These are phyloP conservation scores for Sceloporus undulatus DNA, from an alignment of 2,113 vertebrate species.

Conservation along the genomic window DNA sequence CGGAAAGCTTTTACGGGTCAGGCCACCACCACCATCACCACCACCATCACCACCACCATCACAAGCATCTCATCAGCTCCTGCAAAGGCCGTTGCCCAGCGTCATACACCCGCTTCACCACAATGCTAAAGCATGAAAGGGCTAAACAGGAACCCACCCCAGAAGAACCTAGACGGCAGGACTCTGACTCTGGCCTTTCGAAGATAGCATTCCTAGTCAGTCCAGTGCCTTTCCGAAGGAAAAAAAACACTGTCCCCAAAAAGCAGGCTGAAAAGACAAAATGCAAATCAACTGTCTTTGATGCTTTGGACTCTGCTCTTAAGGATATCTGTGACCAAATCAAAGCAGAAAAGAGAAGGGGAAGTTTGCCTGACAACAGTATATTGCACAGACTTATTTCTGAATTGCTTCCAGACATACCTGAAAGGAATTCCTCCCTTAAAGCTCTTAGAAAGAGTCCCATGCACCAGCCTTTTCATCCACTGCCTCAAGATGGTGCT, in stretches of 20 bases:
- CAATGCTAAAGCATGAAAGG: slow-evolving; percentile 94
- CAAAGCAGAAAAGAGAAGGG: slow-evolving; percentile 88
- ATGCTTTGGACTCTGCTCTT: slow-evolving; percentile 93
- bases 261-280: slow-evolving; percentile 84
- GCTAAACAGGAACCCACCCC: slow-evolving; percentile 83
- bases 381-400: slow-evolving; percentile 93
- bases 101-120: slow-evolving; percentile 96
- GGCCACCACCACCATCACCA: slow-evolving; percentile 85
- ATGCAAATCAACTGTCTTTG: slow-evolving; percentile 90
- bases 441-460: slow-evolving; percentile 80
- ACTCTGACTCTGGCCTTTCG: slow-evolving; percentile 89
- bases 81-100: slow-evolving; percentile 97
- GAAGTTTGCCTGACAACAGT: slow-evolving; percentile 90
- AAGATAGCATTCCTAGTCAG: slow-evolving; percentile 98
- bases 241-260: slow-evolving; percentile 88
- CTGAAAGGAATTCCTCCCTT: slow-evolving; percentile 95
- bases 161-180: slow-evolving; percentile 82
- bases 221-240: slow-evolving; percentile 98
- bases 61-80: slow-evolving; percentile 90
- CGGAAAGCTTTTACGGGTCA: slow-evolving; percentile 91
- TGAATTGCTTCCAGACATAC: slow-evolving; percentile 94
- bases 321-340: slow-evolving; percentile 98
- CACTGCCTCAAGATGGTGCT: slow-evolving; percentile 83
- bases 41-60: slow-evolving; percentile 88
- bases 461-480: slow-evolving; percentile 81